phyloP scores from a whole-genome alignment of 1,140 invertebrate species.

The Nebria ingens region DNA sequence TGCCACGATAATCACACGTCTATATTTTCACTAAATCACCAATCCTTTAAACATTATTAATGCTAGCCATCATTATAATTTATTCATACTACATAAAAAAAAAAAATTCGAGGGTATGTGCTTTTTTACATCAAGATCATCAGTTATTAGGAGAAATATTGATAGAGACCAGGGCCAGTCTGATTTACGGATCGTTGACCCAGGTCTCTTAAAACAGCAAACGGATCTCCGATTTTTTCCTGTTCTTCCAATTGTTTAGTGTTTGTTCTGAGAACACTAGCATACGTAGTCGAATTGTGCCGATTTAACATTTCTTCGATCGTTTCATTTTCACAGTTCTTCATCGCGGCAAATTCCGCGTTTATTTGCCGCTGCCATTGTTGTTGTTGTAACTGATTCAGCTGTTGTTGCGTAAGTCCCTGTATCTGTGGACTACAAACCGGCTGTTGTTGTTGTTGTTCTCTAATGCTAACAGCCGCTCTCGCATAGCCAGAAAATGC shows the following conservation, averaged over 20 bases:
- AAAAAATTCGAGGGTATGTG: constrained; percentile 1
- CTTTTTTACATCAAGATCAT: not conserved
- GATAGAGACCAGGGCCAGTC: constrained; percentile 22
- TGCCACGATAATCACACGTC: constrained; percentile 6
- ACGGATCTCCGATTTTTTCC: constrained; percentile 30
- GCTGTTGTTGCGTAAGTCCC: constrained; percentile 12
- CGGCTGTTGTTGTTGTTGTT: constrained; percentile 22
- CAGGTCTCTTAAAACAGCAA: constrained; percentile 32
- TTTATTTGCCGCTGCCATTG: constrained; percentile 26
- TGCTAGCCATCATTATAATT: no score
- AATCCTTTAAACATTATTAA: not conserved
- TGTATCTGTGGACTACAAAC: not conserved
- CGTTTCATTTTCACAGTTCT: constrained; percentile 18
- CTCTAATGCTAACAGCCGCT: constrained; percentile 21
- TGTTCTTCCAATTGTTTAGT: constrained; percentile 26
- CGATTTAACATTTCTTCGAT: constrained; percentile 16
- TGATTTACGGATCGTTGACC: constrained; percentile 23
- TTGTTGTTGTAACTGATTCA: constrained; percentile 13
- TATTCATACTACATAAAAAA: no score
- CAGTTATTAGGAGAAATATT: constrained; percentile 23
- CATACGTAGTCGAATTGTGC: constrained; percentile 32
- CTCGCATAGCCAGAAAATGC: constrained; percentile 26
- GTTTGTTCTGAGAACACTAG: constrained; percentile 30
- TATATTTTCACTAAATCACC: constrained; percentile 7
- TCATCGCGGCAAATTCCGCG: constrained; percentile 27